phyloP scores from a whole-genome alignment of 2,888 invertebrate genomes.

The Alsophila aescularia region DNA sequence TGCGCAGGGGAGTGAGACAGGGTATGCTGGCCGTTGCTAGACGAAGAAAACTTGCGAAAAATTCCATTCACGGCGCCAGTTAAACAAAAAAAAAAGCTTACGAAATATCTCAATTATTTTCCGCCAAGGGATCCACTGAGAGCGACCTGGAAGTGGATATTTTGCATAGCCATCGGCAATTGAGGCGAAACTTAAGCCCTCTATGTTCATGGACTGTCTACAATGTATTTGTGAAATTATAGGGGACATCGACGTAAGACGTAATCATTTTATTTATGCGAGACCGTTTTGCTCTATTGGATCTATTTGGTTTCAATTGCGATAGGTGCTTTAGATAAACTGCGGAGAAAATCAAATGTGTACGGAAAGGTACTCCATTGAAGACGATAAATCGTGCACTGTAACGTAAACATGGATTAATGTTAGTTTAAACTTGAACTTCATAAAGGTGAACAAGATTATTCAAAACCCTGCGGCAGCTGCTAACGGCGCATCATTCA shows the following conservation, averaged over 20 bases:
- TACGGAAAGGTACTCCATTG: background rate
- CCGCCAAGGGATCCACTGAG: conserved; percentile 40
- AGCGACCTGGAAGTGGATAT: conserved; percentile 41
- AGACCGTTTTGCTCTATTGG: conserved; percentile 5
- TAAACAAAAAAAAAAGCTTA: no score
- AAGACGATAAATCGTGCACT: background rate
- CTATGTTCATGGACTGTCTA: conserved; percentile 17
- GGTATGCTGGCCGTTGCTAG: background rate
- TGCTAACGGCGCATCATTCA: no score
- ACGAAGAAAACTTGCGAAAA: conserved; percentile 1
- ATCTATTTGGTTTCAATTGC: conserved; percentile 17
- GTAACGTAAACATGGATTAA: no score
- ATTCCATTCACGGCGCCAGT: conserved; percentile 1
- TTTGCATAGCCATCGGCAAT: conserved; percentile 33
- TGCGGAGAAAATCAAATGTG: conserved; percentile 7
- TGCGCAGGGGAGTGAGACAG: no score
- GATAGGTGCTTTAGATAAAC: conserved; percentile 15
- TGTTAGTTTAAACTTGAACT: no score
- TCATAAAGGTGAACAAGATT: no score
- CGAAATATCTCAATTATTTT: conserved; percentile 37
- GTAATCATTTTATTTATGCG: conserved; percentile 26
- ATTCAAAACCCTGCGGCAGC: no score
- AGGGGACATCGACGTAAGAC: conserved; percentile 18
- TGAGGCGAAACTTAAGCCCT: conserved; percentile 25
- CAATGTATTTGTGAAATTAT: conserved; percentile 25